Conservation (phyloP, 53 echinoderm and acorn worm genomes). For the Henricia sp. region DNA sequence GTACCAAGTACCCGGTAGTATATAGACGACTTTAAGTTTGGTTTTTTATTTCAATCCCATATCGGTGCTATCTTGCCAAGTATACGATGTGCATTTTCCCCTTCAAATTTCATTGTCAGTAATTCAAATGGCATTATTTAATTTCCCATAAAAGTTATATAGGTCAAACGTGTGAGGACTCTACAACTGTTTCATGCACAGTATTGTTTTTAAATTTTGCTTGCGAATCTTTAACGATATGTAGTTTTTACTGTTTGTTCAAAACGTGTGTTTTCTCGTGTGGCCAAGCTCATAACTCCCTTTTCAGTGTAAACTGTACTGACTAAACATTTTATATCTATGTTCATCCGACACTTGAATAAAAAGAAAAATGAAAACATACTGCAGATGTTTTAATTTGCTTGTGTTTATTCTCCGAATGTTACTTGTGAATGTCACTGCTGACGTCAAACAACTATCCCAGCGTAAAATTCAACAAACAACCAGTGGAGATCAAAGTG, state of each 20-base stretch:
- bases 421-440: no score
- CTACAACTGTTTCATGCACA: no score
- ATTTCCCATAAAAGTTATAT: no score
- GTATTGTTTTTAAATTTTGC: no score
- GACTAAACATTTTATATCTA: conserved; percentile 68
- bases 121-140: no score
- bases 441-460: no score
- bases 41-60: conserved; percentile 37
- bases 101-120: neutral
- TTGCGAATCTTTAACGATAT: conserved; percentile 14
- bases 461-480: no score
- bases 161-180: no score
- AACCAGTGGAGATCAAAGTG: no score
- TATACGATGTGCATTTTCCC: neutral
- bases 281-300: neutral
- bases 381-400: neutral
- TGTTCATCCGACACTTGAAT: conserved; percentile 70
- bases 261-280: conserved; percentile 3
- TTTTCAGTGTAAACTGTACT: conserved; percentile 60
- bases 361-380: conserved; percentile 55
- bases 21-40: conserved; percentile 10
- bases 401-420: neutral
- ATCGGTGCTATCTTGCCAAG: conserved; percentile 62
- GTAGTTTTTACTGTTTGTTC: conserved; percentile 36
- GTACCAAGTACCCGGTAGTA: conserved; percentile 11